A percentile compares a stretch with the other conserved stretches of the same genome.
These are phyloP conservation scores for Muntiacus reevesi DNA, from an alignment of 2,113 vertebrate genomes.

Conservation along the genomic window DNA sequence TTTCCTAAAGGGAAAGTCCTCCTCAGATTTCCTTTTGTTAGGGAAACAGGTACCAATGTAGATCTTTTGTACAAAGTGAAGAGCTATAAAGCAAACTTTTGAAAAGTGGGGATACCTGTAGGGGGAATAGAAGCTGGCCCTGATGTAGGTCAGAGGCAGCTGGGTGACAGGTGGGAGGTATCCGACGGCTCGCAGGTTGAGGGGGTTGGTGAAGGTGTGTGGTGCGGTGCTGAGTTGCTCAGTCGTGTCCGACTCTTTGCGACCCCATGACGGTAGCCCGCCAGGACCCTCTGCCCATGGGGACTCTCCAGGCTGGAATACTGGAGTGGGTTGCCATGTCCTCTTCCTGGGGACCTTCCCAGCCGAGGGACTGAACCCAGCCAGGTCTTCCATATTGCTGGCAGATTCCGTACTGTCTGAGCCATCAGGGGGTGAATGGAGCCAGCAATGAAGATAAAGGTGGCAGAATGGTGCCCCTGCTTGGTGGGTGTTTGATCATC, in stretches of 20 bases:
- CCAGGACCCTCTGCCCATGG: background rate
- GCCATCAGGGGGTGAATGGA: background rate
- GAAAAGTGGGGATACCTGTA: too few species aligned
- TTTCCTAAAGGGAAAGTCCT: background rate
- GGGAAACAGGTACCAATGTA: background rate
- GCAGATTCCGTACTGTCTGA: background rate
- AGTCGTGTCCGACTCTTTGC: background rate
- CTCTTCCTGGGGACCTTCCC: background rate
- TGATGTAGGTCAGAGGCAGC: background rate
- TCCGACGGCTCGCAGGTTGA: fast-evolving
- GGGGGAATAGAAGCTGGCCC: background rate
- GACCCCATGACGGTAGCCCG: background rate
- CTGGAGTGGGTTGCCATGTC: background rate
- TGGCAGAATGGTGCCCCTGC: background rate
- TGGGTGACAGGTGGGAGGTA: background rate
- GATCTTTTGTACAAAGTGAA: background rate
- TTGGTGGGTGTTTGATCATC: background rate
- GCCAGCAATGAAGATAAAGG: background rate
- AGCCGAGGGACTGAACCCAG: background rate
- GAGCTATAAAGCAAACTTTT: background rate
- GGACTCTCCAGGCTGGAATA: background rate
- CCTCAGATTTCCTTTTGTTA: background rate
- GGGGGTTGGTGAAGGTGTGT: background rate
- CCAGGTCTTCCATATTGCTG: background rate
- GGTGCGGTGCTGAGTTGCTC: background rate